phyloP scores from a whole-genome alignment of 2,113 vertebrate genomes.

The Petroica traversi region DNA sequence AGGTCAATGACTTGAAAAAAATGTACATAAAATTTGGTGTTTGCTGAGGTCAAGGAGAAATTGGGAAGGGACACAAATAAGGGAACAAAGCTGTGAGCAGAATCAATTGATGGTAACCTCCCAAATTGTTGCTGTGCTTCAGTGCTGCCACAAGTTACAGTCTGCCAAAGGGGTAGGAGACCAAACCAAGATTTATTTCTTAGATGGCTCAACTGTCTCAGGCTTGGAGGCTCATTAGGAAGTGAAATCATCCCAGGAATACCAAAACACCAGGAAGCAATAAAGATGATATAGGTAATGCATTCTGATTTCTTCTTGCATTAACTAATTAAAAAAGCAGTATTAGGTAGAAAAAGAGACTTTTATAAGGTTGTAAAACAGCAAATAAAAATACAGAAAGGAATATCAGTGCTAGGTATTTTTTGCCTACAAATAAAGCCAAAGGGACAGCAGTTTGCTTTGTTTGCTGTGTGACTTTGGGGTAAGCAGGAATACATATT shows the following conservation, averaged over 20 bases:
- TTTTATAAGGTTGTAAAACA: conserved; percentile 38
- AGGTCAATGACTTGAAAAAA: neutral
- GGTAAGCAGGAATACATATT: neutral
- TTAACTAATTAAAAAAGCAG: conserved; percentile 45
- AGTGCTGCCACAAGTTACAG: conserved; percentile 10
- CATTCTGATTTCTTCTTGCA: conserved; percentile 26
- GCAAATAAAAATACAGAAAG: conserved; percentile 2
- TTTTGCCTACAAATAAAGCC: neutral
- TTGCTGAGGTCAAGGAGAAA: neutral
- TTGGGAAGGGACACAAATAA: neutral
- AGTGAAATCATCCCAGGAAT: conserved; percentile 27
- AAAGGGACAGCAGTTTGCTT: neutral
- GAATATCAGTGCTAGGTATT: neutral
- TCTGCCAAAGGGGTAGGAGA: conserved; percentile 3
- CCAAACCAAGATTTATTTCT: conserved; percentile 18
- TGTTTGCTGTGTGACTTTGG: neutral
- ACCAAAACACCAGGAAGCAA: conserved; percentile 21
- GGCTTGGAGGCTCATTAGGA: conserved; percentile 47
- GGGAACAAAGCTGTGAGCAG: neutral
- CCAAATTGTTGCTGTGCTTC: neutral
- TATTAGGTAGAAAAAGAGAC: conserved; percentile 6
- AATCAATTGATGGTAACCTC: neutral
- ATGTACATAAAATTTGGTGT: neutral
- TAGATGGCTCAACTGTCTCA: conserved; percentile 4
- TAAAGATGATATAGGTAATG: conserved; percentile 44